These are phyloP conservation scores for Microctonus hyperodae DNA, from an alignment of 2,888 invertebrate genomes.

Conservation along the genomic window DNA sequence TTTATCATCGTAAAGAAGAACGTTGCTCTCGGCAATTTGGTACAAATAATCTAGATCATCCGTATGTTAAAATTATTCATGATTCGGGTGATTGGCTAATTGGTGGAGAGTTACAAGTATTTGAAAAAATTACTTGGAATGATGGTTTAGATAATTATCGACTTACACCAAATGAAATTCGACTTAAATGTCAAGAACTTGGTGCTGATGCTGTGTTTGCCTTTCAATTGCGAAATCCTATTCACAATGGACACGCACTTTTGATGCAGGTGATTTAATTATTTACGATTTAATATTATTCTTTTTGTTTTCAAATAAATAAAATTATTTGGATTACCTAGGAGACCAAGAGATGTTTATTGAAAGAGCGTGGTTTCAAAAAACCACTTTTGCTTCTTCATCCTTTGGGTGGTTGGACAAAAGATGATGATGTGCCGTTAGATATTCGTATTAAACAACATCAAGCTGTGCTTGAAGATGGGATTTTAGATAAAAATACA, in stretches of 20 bases:
- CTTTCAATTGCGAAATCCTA: constrained; percentile 95
- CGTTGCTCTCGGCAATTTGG: constrained; percentile 93
- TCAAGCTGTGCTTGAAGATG: constrained; percentile 88
- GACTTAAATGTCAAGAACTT: constrained; percentile 79
- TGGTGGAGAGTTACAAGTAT: constrained; percentile 92
- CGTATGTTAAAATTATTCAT: constrained; percentile 90
- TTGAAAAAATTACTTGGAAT: constrained; percentile 88
- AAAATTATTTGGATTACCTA: no score
- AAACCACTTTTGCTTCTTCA: constrained; percentile 94
- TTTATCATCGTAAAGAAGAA: constrained; percentile 92
- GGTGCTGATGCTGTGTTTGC: constrained; percentile 97
- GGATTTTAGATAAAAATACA: constrained; percentile 84
- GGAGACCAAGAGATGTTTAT: constrained; percentile 83
- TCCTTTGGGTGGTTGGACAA: constrained; percentile 98
- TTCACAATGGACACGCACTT: constrained; percentile 99
- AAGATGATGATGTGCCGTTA: constrained; percentile 97
- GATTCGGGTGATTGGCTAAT: constrained; percentile 95
- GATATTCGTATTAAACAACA: constrained; percentile 91
- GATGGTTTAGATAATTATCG: constrained; percentile 96
- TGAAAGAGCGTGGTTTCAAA: constrained; percentile 83
- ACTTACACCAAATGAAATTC: constrained; percentile 91
- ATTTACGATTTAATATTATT: no score
- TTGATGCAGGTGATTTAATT: no score
- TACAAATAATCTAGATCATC: constrained; percentile 84
- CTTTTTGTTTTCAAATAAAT: no score